phyloP scores from a whole-genome alignment of 2,888 invertebrate species.

The Yponomeuta evonymella region DNA sequence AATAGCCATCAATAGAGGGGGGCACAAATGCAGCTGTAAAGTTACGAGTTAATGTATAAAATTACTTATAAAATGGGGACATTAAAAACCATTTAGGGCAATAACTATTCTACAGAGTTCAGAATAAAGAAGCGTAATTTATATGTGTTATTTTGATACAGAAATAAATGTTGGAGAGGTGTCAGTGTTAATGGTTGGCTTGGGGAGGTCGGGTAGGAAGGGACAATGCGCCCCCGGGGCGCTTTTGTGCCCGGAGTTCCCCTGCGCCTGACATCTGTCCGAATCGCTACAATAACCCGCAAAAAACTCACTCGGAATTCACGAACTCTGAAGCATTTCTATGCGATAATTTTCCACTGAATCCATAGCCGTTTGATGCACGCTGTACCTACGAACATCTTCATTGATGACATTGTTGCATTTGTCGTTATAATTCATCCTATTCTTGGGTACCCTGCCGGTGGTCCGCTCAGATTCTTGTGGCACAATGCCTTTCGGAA shows the following conservation, averaged over 20 bases:
- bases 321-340: slow-evolving; percentile 52
- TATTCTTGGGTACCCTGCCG: slow-evolving; percentile 35
- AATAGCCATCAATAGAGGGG: slow-evolving; percentile 64
- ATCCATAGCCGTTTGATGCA: slow-evolving; percentile 32
- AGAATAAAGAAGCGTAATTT: slow-evolving; percentile 66
- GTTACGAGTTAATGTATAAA: slow-evolving; percentile 32
- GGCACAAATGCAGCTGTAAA: slow-evolving; percentile 62
- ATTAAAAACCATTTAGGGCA: slow-evolving; percentile 73
- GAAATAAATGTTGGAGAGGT: slow-evolving; percentile 62
- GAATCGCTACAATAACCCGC: slow-evolving; percentile 70
- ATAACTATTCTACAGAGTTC: slow-evolving; percentile 63
- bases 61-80: slow-evolving; percentile 68
- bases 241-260: slow-evolving; percentile 64
- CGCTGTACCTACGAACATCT: slow-evolving; percentile 36
- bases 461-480: slow-evolving; percentile 46
- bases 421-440: slow-evolving; percentile 64
- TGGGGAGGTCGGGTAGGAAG: slow-evolving; percentile 52
- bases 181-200: slow-evolving; percentile 66
- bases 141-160: slow-evolving; percentile 65
- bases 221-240: slow-evolving; percentile 69
- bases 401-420: slow-evolving; percentile 60
- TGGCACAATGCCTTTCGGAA: slow-evolving; percentile 27
- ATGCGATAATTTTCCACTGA: slow-evolving; percentile 56
- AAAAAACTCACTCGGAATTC: slow-evolving; percentile 65
- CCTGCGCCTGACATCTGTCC: slow-evolving; percentile 74